Percentiles rank a stretch among this genome's conserved stretches.
These are phyloP conservation scores for Brachypodius melanocephalos DNA, from an alignment of 2,113 vertebrate genomes.

Conservation along the genomic window DNA sequence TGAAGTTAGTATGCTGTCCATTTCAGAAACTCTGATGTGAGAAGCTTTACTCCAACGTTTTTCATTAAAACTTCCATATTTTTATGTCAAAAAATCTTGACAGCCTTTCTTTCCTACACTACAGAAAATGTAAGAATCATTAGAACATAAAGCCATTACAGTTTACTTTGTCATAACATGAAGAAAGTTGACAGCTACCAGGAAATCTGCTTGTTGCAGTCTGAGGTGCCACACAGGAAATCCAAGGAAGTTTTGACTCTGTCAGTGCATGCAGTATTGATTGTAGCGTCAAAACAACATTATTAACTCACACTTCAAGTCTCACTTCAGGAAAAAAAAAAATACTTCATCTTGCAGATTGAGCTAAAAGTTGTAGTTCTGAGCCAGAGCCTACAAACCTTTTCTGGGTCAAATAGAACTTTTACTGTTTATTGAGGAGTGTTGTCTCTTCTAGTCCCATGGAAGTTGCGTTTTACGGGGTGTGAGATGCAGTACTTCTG, in stretches of 20 bases:
- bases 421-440: background rate
- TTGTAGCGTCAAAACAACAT: background rate
- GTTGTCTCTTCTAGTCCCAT: background rate
- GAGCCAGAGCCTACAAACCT: background rate
- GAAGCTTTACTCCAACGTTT: background rate
- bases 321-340: background rate
- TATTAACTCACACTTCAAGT: background rate
- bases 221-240: background rate
- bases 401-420: background rate
- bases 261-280: background rate
- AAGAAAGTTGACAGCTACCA: background rate
- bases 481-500: background rate
- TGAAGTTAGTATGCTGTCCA: background rate
- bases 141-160: background rate
- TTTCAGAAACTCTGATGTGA: background rate
- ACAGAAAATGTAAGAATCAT: background rate
- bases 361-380: background rate
- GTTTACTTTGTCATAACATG: background rate
- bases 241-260: background rate
- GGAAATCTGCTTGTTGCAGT: background rate
- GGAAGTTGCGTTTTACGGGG: background rate
- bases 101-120: background rate
- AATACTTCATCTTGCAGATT: background rate
- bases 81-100: background rate
- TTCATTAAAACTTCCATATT: background rate